Evolutionary conservation across 2,113 vertebrate species (phyloP), one percentile per base, ranked within the genome.

Genomic region (Mirza zaza): DNA sequence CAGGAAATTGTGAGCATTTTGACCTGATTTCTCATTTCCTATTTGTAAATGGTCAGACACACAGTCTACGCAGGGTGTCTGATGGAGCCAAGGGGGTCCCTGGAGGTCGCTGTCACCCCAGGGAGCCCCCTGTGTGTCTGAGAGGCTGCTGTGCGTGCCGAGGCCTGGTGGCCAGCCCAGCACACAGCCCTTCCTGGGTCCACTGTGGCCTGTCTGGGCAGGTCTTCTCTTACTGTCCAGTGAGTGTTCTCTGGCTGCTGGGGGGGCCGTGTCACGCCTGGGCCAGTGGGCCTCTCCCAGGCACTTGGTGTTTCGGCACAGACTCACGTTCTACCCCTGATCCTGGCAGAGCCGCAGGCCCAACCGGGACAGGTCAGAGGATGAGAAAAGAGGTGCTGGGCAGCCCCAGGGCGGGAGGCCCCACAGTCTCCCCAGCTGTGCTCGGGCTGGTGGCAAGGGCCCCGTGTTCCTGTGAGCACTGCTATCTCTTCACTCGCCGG

Each of bases 1-100:
- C 96, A 95, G 97, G 97, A 97, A 97, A 98, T 98, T 97, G 96
- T 91, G 85, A 91, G 80, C 93, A 90, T 98, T 97, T 91, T 87
- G 52, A 94, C 95, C 89, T 77, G 50, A 87, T 82, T 96, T 92
- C 94, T 97, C 97, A 98, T 98, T 98, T 97, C 98, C 98, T 97
- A 91, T 92, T 85, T 81, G 75, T 94, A 75, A 94, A 52, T 59
- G 68, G 68, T 98, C 97, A 95, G 97, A 97, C 97, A 96, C 79
- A 92, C 92, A 96, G 67, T 50, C 96, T 90, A 57, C 92, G 29
- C 76, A 34, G 23, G 63, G 57, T 73, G 61, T 96, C 76, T 93
- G 82, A 59, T 1, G 0, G 89, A 83, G 27, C 29, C 6, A 48
- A 5, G 25, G 83, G 61, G 50, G 57, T 42, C n/a, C 39, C 87